These are phyloP conservation scores for Hapalemur alaotrensis DNA, from an alignment of 2,797 vertebrate species.

Conservation along the genomic window DNA sequence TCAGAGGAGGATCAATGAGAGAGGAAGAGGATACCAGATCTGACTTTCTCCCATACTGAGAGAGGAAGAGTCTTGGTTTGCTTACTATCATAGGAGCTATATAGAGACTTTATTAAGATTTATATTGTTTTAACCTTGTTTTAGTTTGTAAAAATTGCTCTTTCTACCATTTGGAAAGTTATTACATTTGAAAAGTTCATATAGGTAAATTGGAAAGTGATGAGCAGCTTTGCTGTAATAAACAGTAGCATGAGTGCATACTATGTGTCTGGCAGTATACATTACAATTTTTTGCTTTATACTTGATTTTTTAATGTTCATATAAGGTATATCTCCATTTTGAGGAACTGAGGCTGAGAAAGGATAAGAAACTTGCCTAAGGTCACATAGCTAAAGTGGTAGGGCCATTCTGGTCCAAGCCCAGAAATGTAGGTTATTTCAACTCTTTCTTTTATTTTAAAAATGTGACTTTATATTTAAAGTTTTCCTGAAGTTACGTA, in stretches of 20 bases:
- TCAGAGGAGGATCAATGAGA: neutral
- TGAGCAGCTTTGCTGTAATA: neutral
- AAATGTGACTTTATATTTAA: slow-evolving; percentile 37
- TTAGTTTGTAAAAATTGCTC: slow-evolving; percentile 39
- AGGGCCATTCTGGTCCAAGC: neutral
- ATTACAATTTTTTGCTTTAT: neutral
- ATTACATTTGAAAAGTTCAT: neutral
- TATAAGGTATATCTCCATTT: neutral
- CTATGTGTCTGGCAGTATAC: neutral
- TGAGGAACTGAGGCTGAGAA: neutral
- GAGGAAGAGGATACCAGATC: neutral
- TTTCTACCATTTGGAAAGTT: neutral
- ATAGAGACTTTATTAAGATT: neutral
- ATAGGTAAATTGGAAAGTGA: neutral
- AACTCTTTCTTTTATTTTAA: neutral
- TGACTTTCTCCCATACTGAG: neutral
- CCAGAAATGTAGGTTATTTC: neutral
- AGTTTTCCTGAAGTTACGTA: neutral
- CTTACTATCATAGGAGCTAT: neutral
- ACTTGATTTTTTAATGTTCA: neutral
- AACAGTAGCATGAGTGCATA: neutral
- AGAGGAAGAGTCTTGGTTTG: neutral
- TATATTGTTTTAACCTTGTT: slow-evolving; percentile 9
- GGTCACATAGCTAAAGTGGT: neutral
- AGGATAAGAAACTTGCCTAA: neutral